These are phyloP conservation scores for Lepidocyrtinus sp. DNA, from an alignment of 2,888 invertebrate genomes.

Conservation along the genomic window DNA sequence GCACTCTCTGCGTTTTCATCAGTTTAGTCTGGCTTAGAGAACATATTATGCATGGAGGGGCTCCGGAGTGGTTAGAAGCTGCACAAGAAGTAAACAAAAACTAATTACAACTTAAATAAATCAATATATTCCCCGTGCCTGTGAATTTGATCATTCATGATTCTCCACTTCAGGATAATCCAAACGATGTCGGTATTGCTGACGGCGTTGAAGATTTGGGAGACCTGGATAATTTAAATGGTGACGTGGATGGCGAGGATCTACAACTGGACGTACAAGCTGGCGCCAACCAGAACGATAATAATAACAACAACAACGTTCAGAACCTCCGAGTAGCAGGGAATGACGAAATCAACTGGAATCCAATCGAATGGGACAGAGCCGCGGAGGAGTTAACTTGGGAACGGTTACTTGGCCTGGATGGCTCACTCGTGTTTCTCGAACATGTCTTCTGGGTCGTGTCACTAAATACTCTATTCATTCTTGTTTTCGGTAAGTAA, in stretches of 20 bases:
- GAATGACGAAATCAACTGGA: constrained; percentile 90
- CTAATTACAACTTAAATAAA: not conserved
- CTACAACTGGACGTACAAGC: constrained; percentile 56
- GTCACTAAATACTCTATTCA: constrained; percentile 95
- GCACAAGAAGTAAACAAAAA: constrained; percentile 59
- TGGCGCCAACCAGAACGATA: constrained; percentile 58
- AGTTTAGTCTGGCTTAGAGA: constrained; percentile 97
- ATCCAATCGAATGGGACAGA: constrained; percentile 98
- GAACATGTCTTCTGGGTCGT: constrained; percentile 99
- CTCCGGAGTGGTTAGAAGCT: constrained; percentile 93
- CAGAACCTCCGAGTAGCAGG: constrained; percentile 55
- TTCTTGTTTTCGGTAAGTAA: constrained; percentile 88
- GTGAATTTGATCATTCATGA: too few relatives aligned
- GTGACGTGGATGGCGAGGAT: constrained; percentile 56
- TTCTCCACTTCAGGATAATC: constrained; percentile 52
- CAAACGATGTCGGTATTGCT: constrained; percentile 66
- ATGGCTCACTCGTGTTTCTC: constrained; percentile 96
- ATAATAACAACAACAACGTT: constrained; percentile 63
- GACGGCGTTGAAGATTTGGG: constrained; percentile 69
- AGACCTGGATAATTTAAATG: constrained; percentile 58
- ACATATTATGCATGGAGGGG: constrained; percentile 97
- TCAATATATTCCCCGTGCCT: not conserved
- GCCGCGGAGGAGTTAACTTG: constrained; percentile 98
- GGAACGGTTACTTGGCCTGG: constrained; percentile 95
- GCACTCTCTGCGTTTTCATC: constrained; percentile 96